Percentiles rank a stretch among this genome's conserved stretches.
Evolutionary conservation across 2,113 vertebrate species (phyloP).

Genomic region (Chiloscyllium plagiosum): DNA sequence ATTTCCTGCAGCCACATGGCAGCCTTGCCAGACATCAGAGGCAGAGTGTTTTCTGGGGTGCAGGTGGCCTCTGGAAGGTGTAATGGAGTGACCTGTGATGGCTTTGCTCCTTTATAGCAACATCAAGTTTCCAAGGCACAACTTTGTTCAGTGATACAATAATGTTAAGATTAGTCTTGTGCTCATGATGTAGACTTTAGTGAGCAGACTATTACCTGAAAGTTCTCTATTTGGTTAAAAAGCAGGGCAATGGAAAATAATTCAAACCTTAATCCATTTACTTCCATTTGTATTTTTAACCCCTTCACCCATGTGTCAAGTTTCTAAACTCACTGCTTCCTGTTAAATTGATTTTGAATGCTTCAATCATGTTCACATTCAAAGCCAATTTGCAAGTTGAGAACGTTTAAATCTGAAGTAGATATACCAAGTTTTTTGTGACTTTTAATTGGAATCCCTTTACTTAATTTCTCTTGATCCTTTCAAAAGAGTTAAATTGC

Average conservation of each 20-base stretch:
- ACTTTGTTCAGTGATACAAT: background rate
- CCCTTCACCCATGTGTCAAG: background rate
- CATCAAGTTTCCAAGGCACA: background rate
- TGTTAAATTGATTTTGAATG: background rate
- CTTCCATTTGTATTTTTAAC: background rate
- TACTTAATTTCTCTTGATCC: background rate
- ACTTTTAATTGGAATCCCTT: background rate
- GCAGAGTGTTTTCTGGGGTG: background rate
- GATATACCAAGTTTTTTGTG: background rate
- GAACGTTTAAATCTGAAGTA: background rate
- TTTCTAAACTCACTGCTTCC: background rate
- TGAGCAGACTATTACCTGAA: background rate
- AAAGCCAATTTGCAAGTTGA: background rate
- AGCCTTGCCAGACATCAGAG: background rate
- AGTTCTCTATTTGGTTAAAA: conserved; percentile 9
- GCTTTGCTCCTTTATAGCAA: background rate
- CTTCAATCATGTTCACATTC: background rate
- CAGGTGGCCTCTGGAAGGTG: background rate
- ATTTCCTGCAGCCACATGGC: background rate
- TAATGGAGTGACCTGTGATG: background rate
- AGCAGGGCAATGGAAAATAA: background rate
- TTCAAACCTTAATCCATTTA: background rate
- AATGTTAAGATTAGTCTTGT: background rate
- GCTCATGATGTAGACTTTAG: background rate
- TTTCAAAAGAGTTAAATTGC: background rate